Conservation (phyloP, 2,113 vertebrate species). For the Pteropus alecto region DNA sequence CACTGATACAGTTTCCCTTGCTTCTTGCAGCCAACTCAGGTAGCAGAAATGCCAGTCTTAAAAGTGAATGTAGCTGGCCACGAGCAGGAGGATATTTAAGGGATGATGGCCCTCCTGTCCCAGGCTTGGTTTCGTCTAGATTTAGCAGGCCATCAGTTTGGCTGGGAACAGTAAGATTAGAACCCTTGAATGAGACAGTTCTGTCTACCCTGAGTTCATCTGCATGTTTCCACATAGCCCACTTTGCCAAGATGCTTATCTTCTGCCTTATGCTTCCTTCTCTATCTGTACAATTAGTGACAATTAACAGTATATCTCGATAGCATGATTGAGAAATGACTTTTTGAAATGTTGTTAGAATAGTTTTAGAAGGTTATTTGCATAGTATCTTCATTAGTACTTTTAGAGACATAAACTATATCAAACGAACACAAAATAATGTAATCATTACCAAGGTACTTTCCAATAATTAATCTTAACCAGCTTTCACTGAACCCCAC, state of each 20-base stretch:
- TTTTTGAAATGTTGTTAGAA: background rate
- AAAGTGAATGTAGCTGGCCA: background rate
- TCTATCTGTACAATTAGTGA: background rate
- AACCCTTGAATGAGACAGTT: background rate
- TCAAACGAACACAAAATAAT: constrained; percentile 1
- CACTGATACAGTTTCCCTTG: background rate
- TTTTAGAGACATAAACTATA: background rate
- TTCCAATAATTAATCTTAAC: constrained; percentile 14
- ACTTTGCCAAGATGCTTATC: background rate
- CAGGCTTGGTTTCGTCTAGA: background rate
- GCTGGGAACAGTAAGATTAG: background rate
- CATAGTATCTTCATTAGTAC: background rate
- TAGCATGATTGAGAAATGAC: background rate
- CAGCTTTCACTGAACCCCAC: constrained; percentile 1
- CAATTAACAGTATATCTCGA: background rate
- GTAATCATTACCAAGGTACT: background rate
- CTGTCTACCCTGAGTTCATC: background rate
- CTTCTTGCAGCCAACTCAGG: background rate
- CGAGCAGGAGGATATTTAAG: background rate
- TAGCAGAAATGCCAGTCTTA: background rate
- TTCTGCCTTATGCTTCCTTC: background rate
- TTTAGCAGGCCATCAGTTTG: background rate
- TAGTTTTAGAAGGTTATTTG: constrained; percentile 32
- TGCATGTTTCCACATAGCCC: background rate
- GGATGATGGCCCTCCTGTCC: background rate